A percentile compares a stretch with the other conserved stretches of the same genome.
These are phyloP conservation scores for Mareca penelope DNA, from an alignment of 2,797 vertebrate species.

Conservation along the genomic window DNA sequence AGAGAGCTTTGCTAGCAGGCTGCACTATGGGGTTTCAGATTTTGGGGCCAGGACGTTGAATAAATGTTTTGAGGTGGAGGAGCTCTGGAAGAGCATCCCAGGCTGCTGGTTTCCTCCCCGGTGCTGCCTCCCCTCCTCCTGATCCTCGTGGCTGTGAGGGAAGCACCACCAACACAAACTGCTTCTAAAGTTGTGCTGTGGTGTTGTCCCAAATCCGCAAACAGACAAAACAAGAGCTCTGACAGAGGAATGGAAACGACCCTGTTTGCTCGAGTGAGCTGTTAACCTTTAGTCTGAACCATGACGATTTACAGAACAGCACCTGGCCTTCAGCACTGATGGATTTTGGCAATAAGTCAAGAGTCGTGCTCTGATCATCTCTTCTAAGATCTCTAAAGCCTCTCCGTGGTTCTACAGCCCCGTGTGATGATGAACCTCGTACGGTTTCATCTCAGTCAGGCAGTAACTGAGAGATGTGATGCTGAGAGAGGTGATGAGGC, in stretches of 20 bases:
- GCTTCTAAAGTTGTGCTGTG: neutral
- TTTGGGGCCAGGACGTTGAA: neutral
- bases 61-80: neutral
- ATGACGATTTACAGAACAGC: neutral
- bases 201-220: neutral
- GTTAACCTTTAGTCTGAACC: neutral
- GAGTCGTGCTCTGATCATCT: neutral
- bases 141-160: neutral
- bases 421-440: neutral
- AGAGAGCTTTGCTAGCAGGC: neutral
- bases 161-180: neutral
- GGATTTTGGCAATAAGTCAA: neutral
- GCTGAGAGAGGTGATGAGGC: neutral
- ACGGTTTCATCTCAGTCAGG: neutral
- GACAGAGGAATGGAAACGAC: neutral
- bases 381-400: neutral
- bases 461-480: neutral
- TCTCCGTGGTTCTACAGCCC: neutral
- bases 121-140: neutral
- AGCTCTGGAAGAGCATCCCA: neutral
- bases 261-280: neutral
- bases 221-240: neutral
- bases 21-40: rapidly evolving
- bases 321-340: neutral
- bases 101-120: neutral